These are phyloP conservation scores for Falcaria lacertinaria DNA, from an alignment of 2,888 invertebrate genomes.

Conservation along the genomic window DNA sequence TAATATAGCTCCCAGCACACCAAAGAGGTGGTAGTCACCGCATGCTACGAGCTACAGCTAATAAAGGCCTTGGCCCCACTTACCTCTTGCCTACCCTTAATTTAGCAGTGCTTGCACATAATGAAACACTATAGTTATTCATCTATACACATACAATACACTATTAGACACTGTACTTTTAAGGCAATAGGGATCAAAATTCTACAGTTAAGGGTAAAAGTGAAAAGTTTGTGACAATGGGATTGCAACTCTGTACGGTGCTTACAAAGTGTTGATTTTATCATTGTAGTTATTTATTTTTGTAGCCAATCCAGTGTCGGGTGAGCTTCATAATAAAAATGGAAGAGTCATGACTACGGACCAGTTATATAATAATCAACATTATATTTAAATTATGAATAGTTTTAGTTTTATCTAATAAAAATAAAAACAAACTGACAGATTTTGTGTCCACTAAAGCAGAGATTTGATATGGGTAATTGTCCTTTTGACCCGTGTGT, in stretches of 20 bases:
- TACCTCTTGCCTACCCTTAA: conserved; percentile 69
- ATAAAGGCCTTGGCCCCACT: conserved; percentile 30
- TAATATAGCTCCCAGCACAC: conserved; percentile 8
- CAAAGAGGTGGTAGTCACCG: conserved; percentile 15
- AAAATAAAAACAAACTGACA: neutral
- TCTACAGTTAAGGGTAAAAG: neutral
- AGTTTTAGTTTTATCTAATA: neutral
- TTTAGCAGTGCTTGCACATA: conserved; percentile 63
- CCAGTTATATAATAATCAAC: neutral
- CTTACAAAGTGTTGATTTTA: neutral
- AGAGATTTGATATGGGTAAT: neutral
- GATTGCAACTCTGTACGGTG: neutral
- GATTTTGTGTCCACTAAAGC: neutral
- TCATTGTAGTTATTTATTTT: neutral
- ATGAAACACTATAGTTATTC: conserved; percentile 45
- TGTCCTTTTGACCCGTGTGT: too few species aligned
- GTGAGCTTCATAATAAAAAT: neutral
- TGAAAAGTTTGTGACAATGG: neutral
- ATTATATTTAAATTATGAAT: neutral
- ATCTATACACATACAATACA: neutral
- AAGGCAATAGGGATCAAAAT: conserved; percentile 1
- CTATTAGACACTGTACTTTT: neutral
- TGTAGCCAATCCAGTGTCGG: neutral
- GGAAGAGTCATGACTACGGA: neutral
- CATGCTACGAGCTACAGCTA: conserved; percentile 28